These are phyloP conservation scores for Eupeodes corollae DNA, from an alignment of 1,140 invertebrate species.

Conservation along the genomic window DNA sequence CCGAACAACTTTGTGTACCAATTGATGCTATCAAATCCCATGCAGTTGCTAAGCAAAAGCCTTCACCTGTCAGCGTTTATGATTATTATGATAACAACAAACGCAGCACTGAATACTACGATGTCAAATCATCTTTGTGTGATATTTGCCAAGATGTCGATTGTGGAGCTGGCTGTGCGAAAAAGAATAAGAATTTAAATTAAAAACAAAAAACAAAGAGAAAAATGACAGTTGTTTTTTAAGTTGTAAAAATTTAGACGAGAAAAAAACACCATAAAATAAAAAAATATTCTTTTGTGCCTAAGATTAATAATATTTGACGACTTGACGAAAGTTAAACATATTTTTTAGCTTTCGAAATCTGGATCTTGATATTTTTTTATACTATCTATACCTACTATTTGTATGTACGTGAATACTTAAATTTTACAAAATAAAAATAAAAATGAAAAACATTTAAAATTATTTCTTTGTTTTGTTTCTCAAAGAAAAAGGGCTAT, in stretches of 20 bases:
- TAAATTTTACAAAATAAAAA: no score
- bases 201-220: background rate
- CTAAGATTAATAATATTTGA: no score
- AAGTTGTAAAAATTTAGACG: background rate
- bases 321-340: no score
- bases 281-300: no score
- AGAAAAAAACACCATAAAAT: no score
- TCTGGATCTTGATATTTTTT: no score
- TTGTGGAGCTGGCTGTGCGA: slow-evolving; percentile 42
- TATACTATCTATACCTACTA: no score
- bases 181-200: background rate
- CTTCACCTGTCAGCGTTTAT: slow-evolving; percentile 76
- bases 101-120: slow-evolving; percentile 61
- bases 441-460: no score
- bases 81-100: slow-evolving; percentile 82
- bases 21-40: slow-evolving; percentile 73
- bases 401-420: no score
- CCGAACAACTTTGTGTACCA: slow-evolving; percentile 62
- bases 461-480: no score
- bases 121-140: slow-evolving; percentile 55
- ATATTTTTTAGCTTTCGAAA: no score
- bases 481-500: no score
- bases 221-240: background rate
- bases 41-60: slow-evolving; percentile 74
- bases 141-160: slow-evolving; percentile 66